Conservation (phyloP, 1,140 invertebrate genomes). For the Mylabris phalerata region DNA sequence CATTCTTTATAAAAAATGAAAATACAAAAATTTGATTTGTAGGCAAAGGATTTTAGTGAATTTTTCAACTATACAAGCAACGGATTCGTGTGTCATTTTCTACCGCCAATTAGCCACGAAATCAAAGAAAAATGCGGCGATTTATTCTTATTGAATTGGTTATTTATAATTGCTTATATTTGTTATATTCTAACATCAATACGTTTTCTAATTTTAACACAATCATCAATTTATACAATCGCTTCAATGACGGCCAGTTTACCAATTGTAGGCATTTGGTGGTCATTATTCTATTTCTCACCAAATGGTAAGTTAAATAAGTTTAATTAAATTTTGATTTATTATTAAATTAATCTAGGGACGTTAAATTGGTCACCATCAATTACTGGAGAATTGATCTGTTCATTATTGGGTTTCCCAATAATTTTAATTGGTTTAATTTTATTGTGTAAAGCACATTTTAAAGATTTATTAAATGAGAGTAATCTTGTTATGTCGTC, state of each 20-base stretch:
- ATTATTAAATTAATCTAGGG: slow-evolving; percentile 35
- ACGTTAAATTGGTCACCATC: slow-evolving; percentile 48
- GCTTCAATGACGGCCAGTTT: slow-evolving; percentile 47
- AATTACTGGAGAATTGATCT: slow-evolving; percentile 53
- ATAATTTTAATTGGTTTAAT: slow-evolving; percentile 50
- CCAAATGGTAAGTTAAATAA: slow-evolving; percentile 28
- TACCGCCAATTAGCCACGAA: slow-evolving; percentile 11
- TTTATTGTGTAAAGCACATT: slow-evolving; percentile 48
- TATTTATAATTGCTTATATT: slow-evolving; percentile 45
- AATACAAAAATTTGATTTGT: slow-evolving; percentile 26
- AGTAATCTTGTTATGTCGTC: no score
- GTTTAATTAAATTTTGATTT: slow-evolving; percentile 5
- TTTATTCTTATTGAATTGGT: slow-evolving; percentile 46
- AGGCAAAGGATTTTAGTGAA: neutral
- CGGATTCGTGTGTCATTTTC: neutral
- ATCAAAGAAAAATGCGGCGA: slow-evolving; percentile 35
- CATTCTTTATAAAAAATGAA: slow-evolving; percentile 28
- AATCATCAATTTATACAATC: slow-evolving; percentile 53
- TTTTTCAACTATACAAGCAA: neutral
- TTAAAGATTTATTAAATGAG: slow-evolving; percentile 37
- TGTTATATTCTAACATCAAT: slow-evolving; percentile 44
- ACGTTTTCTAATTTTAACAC: slow-evolving; percentile 49
- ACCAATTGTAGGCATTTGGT: slow-evolving; percentile 53
- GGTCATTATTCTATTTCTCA: slow-evolving; percentile 49
- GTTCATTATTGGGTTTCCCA: slow-evolving; percentile 51